Evolutionary conservation across 2,888 invertebrate species (phyloP).

Genomic region (Nymphalis urticae): DNA sequence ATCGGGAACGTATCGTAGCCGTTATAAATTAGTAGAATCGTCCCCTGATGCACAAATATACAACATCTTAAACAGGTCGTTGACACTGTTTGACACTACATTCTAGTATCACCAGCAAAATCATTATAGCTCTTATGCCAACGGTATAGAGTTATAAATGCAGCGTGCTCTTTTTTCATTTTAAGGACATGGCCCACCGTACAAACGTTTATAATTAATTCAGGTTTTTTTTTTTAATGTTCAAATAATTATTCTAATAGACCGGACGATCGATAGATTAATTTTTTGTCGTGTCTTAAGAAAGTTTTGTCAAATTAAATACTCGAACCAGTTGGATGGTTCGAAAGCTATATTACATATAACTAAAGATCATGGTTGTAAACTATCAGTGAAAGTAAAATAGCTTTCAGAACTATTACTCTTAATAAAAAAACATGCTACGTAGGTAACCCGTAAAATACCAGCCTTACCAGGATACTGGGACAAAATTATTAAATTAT

Average conservation of each 20-base stretch:
- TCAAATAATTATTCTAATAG: slow-evolving; percentile 27
- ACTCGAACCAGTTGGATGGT: slow-evolving; percentile 1
- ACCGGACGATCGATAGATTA: slow-evolving; percentile 23
- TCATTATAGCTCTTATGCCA: slow-evolving; percentile 5
- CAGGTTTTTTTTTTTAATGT: slow-evolving; percentile 30
- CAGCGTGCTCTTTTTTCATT: slow-evolving; percentile 4
- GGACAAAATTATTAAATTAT: no score
- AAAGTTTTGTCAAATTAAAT: slow-evolving; percentile 12
- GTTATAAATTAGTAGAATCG: no score
- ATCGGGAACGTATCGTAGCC: no score
- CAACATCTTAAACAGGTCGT: slow-evolving; percentile 35
- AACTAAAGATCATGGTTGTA: background rate
- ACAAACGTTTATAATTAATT: slow-evolving; percentile 15
- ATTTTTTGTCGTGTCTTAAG: slow-evolving; percentile 16
- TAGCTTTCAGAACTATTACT: background rate
- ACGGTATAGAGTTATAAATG: slow-evolving; percentile 12
- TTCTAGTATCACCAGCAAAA: background rate
- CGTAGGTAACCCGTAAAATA: no score
- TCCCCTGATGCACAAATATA: slow-evolving; percentile 21
- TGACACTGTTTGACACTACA: slow-evolving; percentile 29
- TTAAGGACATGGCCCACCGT: slow-evolving; percentile 2
- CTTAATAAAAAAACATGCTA: background rate
- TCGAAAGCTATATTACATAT: background rate
- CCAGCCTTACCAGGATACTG: no score
- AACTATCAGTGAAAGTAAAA: background rate